These are phyloP conservation scores for Eumerus sabulonum DNA, from an alignment of 2,888 invertebrate genomes.

Conservation along the genomic window DNA sequence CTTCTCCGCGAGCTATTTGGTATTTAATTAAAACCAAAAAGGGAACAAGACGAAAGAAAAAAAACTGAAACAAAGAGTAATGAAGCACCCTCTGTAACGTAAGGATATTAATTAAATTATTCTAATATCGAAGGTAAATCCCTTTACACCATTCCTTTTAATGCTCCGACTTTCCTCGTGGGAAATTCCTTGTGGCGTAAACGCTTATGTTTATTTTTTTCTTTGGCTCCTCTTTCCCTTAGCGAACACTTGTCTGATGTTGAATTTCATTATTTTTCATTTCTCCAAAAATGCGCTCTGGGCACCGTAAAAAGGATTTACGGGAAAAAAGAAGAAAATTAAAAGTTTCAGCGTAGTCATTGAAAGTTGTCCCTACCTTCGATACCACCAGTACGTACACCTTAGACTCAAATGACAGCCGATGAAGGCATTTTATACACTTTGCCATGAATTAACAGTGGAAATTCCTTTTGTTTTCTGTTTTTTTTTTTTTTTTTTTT, in stretches of 20 bases:
- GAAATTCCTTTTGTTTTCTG: too few relatives aligned
- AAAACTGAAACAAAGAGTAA: conserved; percentile 6
- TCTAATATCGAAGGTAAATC: conserved; percentile 52
- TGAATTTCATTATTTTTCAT: conserved; percentile 3
- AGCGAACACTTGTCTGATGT: not conserved
- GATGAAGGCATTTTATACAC: too few relatives aligned
- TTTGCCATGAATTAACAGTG: too few relatives aligned
- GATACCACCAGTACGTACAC: too few relatives aligned
- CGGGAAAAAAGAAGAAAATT: too few relatives aligned
- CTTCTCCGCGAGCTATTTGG: conserved; percentile 23
- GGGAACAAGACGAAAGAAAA: not conserved
- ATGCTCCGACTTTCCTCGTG: conserved; percentile 19
- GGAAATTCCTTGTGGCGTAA: conserved; percentile 31
- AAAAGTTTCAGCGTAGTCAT: conserved; percentile 61
- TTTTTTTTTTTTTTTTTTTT: too few relatives aligned
- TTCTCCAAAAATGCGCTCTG: conserved; percentile 39
- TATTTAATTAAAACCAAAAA: conserved; percentile 37
- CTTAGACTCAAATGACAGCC: too few relatives aligned
- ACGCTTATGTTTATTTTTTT: conserved; percentile 35
- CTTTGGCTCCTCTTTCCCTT: too few relatives aligned
- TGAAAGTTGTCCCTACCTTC: conserved; percentile 51
- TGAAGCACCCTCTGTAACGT: conserved; percentile 38
- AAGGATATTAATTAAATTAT: conserved; percentile 66
- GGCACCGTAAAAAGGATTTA: conserved; percentile 56
- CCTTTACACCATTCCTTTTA: conserved; percentile 2